Evolutionary conservation across 2,113 vertebrate species (phyloP).

Genomic region (Psilopogon haemacephalus): DNA sequence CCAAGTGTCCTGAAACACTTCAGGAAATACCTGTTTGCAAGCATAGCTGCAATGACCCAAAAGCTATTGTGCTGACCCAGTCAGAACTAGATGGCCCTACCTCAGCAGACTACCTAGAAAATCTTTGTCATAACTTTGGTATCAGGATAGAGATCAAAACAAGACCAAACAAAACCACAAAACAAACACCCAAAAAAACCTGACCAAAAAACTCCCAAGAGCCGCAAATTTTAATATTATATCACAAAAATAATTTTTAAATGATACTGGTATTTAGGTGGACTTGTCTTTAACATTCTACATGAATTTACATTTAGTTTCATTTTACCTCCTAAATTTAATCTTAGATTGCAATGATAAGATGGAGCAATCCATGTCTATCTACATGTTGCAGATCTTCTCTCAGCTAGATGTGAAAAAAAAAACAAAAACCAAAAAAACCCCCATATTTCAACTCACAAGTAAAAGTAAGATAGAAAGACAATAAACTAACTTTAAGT

Average conservation of each 20-base stretch:
- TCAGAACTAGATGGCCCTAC: not conserved
- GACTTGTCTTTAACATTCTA: not conserved
- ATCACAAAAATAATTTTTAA: not conserved
- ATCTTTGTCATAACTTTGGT: not conserved
- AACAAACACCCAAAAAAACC: too few relatives aligned
- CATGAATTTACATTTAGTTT: constrained; percentile 21
- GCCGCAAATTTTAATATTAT: not conserved
- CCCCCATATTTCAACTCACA: not conserved
- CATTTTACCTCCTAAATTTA: not conserved
- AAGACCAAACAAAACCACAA: too few relatives aligned
- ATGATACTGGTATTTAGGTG: not conserved
- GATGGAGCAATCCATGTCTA: not conserved
- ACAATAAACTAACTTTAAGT: not conserved
- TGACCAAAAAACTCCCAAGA: not conserved
- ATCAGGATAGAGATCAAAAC: not conserved
- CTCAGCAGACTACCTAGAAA: not conserved
- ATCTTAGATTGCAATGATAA: constrained; percentile 6
- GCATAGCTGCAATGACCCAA: not conserved
- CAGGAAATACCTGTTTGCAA: not conserved
- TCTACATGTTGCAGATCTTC: not conserved
- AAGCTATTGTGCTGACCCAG: not conserved
- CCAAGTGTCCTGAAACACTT: not conserved
- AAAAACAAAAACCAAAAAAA: too few relatives aligned
- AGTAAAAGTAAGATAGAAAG: not conserved
- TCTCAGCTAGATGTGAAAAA: not conserved